A percentile compares a stretch with the other conserved stretches of the same genome.
Evolutionary conservation across 2,797 vertebrate species (phyloP).

Genomic region (Fratercula arctica): DNA sequence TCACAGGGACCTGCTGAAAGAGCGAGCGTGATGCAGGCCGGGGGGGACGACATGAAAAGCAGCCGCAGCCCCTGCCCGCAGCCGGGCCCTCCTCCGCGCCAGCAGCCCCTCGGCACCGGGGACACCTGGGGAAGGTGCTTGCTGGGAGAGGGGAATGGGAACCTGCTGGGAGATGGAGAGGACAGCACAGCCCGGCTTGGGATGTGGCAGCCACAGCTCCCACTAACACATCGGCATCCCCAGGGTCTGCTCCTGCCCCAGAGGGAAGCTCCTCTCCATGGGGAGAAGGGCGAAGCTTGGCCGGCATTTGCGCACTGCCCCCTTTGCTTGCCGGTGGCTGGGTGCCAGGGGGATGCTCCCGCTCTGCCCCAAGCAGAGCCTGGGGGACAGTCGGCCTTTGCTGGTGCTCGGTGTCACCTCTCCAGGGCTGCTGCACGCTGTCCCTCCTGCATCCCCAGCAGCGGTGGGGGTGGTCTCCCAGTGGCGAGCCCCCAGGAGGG

Average conservation of each 20-base stretch:
- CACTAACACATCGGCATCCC: rapidly evolving
- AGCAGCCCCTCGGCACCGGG: background rate
- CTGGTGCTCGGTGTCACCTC: background rate
- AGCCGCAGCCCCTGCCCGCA: background rate
- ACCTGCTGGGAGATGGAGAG: background rate
- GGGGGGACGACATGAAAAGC: background rate
- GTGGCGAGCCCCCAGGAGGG: rapidly evolving
- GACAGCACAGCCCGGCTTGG: background rate
- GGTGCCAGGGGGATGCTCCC: background rate
- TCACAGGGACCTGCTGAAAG: slow-evolving; percentile 18
- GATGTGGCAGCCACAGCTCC: background rate
- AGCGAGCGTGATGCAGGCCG: background rate
- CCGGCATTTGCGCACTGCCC: rapidly evolving
- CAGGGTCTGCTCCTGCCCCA: background rate
- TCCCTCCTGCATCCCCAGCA: background rate
- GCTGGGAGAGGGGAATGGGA: background rate
- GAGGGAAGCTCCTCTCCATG: background rate
- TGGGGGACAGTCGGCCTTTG: background rate
- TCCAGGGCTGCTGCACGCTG: background rate
- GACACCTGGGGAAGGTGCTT: background rate
- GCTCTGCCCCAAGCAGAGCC: background rate
- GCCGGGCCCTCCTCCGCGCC: background rate
- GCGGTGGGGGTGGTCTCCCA: background rate
- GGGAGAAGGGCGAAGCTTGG: background rate
- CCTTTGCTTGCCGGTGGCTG: background rate